phyloP scores from a whole-genome alignment of 2,113 vertebrate species.

The Salvelinus alpinus region DNA sequence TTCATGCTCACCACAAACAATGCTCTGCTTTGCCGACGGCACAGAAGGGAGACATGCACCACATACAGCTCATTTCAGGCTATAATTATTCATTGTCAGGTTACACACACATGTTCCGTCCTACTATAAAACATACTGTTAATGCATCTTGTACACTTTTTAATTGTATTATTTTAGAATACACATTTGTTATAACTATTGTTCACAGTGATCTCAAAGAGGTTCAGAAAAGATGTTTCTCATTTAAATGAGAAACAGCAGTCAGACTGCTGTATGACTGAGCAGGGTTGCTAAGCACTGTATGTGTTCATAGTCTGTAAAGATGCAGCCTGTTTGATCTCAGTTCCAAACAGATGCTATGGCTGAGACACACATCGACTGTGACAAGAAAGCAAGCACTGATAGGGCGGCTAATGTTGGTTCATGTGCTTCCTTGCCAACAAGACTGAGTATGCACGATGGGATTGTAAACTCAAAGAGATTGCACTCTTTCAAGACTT shows the following conservation, averaged over 20 bases:
- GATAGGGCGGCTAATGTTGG: not conserved
- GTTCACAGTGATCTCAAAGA: too few relatives aligned
- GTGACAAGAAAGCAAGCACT: too few relatives aligned
- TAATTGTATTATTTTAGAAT: too few relatives aligned
- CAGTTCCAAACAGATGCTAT: too few relatives aligned
- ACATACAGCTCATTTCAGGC: slow-evolving; percentile 59
- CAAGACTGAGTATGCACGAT: not conserved
- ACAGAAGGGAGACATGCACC: slow-evolving; percentile 68
- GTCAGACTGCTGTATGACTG: not conserved
- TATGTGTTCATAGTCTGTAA: too few relatives aligned
- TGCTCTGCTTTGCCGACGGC: slow-evolving; percentile 80
- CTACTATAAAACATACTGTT: not conserved
- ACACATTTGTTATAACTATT: too few relatives aligned
- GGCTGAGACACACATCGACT: too few relatives aligned
- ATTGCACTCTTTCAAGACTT: not conserved
- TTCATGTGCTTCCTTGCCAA: not conserved
- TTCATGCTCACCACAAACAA: slow-evolving; percentile 89
- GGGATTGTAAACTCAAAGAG: not conserved
- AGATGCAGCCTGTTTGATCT: too few relatives aligned
- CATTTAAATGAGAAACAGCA: too few relatives aligned
- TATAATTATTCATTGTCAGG: slow-evolving; percentile 36
- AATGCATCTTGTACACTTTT: not conserved
- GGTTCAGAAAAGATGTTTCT: too few relatives aligned
- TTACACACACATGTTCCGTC: slow-evolving; percentile 6
- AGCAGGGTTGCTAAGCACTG: too few relatives aligned